phyloP scores from a whole-genome alignment of 2,113 vertebrate species.

The Pandion haliaetus region DNA sequence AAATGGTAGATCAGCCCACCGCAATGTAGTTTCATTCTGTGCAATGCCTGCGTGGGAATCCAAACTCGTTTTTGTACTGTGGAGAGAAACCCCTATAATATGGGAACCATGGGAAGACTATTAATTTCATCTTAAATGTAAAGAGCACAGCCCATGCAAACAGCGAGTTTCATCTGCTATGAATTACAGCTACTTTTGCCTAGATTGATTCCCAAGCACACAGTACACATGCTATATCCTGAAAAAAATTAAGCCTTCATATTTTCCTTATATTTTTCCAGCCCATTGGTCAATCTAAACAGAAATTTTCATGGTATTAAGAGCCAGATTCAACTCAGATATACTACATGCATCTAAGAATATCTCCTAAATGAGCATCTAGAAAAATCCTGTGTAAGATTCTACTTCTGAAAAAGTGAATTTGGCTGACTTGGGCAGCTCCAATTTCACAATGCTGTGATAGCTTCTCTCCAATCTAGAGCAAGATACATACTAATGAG shows the following conservation, averaged over 20 bases:
- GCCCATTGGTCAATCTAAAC: background rate
- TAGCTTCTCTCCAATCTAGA: background rate
- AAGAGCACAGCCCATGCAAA: background rate
- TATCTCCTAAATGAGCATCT: background rate
- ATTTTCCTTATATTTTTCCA: background rate
- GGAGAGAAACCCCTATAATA: background rate
- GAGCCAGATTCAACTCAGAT: background rate
- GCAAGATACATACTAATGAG: background rate
- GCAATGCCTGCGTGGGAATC: background rate
- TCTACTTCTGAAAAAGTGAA: background rate
- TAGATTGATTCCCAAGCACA: background rate
- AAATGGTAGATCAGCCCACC: background rate
- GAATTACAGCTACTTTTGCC: background rate
- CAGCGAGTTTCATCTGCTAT: background rate
- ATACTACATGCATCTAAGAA: background rate
- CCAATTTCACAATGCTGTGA: background rate
- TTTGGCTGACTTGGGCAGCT: background rate
- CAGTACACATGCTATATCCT: background rate
- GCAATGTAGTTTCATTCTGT: background rate
- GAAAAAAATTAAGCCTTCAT: background rate
- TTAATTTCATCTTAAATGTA: background rate
- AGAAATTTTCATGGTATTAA: background rate
- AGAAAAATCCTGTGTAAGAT: background rate
- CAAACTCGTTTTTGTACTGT: background rate
- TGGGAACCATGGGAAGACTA: background rate